Percentiles rank a stretch among this genome's conserved stretches.
phyloP scores from a whole-genome alignment of 2,113 vertebrate species.

The Gavialis gangeticus region DNA sequence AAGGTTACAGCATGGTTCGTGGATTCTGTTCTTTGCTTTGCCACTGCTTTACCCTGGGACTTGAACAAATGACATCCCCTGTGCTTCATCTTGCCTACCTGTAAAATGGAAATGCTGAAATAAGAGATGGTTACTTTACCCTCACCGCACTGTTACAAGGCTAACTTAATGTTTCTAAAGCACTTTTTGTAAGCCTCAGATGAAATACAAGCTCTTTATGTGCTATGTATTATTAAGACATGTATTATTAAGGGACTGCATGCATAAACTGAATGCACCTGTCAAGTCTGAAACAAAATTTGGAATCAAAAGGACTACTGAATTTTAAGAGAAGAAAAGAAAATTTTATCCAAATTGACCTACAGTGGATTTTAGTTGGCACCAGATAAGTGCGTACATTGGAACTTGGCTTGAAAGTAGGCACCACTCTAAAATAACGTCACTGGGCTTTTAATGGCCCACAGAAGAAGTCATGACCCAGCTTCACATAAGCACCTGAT shows the following conservation, averaged over 20 bases:
- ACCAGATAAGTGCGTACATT: rapidly evolving
- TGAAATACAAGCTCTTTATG: neutral
- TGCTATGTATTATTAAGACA: neutral
- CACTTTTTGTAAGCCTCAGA: neutral
- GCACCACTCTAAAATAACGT: neutral
- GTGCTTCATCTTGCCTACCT: neutral
- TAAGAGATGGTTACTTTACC: neutral
- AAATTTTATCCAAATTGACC: neutral
- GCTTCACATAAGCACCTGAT: neutral
- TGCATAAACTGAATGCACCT: rapidly evolving
- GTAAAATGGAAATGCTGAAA: neutral
- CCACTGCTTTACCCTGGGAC: neutral
- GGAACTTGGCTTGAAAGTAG: neutral
- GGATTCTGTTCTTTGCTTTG: neutral
- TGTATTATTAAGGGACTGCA: neutral
- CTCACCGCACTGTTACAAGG: neutral
- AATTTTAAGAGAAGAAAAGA: too few relatives aligned
- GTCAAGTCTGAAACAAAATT: neutral
- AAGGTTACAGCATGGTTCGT: neutral
- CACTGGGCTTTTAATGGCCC: neutral
- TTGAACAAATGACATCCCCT: neutral
- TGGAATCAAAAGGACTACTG: too few relatives aligned
- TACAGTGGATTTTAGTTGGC: neutral
- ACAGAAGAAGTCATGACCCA: neutral
- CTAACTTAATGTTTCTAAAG: neutral